Base-by-base conservation (phyloP, 2,888 invertebrate genomes). In the Agriopis marginaria region DNA sequence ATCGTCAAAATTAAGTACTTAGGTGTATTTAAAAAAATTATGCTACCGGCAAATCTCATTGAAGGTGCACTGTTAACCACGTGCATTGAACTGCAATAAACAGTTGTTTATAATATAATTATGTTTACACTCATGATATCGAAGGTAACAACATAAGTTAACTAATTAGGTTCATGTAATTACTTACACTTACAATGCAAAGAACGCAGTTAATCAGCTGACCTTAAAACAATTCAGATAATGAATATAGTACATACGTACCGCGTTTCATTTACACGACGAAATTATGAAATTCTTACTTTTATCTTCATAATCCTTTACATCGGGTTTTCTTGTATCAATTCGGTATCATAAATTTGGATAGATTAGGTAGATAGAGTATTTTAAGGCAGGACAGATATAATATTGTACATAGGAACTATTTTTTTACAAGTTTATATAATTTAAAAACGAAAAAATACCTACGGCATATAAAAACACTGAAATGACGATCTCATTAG, bases 191-290 rank as follows among this genome's bases (percentile, higher is more conserved):
- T 42, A 55, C 45, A 68, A 68, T 49, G 50, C 45, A 68, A 68
- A 63, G 63, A 60, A 64, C 60, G 49, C 60, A 49, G 54, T 64
- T 51, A 53, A 47, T 47, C 50, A 23, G 42, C 49, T 64, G 68
- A 61, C 64, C 60, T 69, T 55, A 64, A 64, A 63, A 60, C 12
- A 49, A 55, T 49, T 60, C 23, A 12, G 64, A 64, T 69, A 64
- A 59, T n/a, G 45, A 59, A 23, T n/a, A 39, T 7, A 68, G 32
- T n/a, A n/a, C n/a, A 42, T 42, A 61, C 42, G 61, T 17, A 42
- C 11, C 11, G 47, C 40, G 0, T n/a, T 61, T 17, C 8, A 40
- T 39, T 64, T 55, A 68, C 60, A 56, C 51, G 51, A 53, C 49
- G 58, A 63, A 55, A 50, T 68, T 68, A 55, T 56, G 55, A 64